These are phyloP conservation scores for Atethmia centrago DNA, from an alignment of 2,888 invertebrate genomes.

Conservation along the genomic window DNA sequence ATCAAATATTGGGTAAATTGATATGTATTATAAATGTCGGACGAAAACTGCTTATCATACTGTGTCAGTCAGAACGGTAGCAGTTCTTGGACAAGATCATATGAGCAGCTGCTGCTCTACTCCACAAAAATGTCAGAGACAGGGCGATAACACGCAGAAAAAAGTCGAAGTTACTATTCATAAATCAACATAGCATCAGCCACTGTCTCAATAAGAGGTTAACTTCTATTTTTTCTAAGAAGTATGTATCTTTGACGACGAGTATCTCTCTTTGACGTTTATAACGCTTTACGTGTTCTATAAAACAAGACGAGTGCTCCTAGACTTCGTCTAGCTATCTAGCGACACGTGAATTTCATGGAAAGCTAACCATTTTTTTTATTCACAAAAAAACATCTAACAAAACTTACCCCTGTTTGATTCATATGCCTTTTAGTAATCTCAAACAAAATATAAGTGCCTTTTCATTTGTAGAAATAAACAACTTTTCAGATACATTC, in stretches of 20 bases:
- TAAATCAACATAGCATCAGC: background rate
- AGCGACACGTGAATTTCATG: conserved; percentile 11
- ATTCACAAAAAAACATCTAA: conserved; percentile 3
- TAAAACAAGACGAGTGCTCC: background rate
- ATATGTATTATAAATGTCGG: too few species aligned
- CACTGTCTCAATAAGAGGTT: background rate
- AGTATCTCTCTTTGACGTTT: background rate
- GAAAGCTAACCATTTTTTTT: background rate
- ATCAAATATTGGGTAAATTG: too few species aligned
- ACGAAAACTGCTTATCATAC: too few species aligned
- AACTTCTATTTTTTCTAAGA: background rate
- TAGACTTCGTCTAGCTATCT: background rate
- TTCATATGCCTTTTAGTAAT: conserved; percentile 40
- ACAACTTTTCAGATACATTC: conserved; percentile 63
- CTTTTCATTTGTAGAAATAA: conserved; percentile 67
- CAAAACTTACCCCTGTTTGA: conserved; percentile 39
- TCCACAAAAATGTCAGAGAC: background rate
- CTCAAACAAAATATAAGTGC: conserved; percentile 60
- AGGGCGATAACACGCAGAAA: background rate
- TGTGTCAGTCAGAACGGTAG: background rate
- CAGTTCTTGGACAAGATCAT: background rate
- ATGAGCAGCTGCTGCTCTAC: background rate
- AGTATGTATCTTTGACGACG: too few species aligned
- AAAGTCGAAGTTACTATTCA: background rate
- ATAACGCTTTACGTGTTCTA: background rate